Evolutionary conservation across 2,888 invertebrate species (phyloP).

Genomic region (Drosophila phalerata): DNA sequence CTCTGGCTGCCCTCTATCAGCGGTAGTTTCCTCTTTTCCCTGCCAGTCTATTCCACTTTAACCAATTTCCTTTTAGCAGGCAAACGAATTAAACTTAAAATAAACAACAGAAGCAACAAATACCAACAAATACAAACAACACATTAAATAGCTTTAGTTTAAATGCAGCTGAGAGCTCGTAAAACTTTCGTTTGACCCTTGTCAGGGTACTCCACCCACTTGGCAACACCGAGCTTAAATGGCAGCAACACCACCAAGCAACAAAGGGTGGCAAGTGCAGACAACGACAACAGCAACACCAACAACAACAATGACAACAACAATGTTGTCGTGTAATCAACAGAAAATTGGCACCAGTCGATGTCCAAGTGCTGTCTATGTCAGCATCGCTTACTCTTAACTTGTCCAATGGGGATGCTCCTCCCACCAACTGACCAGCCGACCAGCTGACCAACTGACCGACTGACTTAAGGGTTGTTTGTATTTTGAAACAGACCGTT

Average conservation of each 20-base stretch:
- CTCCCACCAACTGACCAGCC: no score
- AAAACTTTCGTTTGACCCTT: slow-evolving; percentile 76
- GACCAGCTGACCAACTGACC: slow-evolving; percentile 26
- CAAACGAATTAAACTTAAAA: slow-evolving; percentile 74
- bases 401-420: slow-evolving; percentile 40
- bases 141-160: slow-evolving; percentile 59
- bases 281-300: slow-evolving; percentile 1
- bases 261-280: slow-evolving; percentile 41
- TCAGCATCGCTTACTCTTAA: slow-evolving; percentile 69
- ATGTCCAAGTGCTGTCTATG: slow-evolving; percentile 55
- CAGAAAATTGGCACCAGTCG: slow-evolving; percentile 75
- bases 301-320: neutral
- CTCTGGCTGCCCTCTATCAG: slow-evolving; percentile 11
- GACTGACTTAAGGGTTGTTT: slow-evolving; percentile 68
- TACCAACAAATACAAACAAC: slow-evolving; percentile 23
- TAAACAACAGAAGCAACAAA: slow-evolving; percentile 55
- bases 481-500: slow-evolving; percentile 19
- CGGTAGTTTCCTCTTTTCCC: slow-evolving; percentile 5
- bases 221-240: neutral
- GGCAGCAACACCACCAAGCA: neutral
- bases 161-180: slow-evolving; percentile 58
- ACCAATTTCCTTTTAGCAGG: slow-evolving; percentile 64
- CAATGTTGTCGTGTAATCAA: slow-evolving; percentile 64
- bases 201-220: slow-evolving; percentile 44
- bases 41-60: slow-evolving; percentile 48